phyloP scores from a whole-genome alignment of 2,888 invertebrate species.

The Cosmia trapezina region DNA sequence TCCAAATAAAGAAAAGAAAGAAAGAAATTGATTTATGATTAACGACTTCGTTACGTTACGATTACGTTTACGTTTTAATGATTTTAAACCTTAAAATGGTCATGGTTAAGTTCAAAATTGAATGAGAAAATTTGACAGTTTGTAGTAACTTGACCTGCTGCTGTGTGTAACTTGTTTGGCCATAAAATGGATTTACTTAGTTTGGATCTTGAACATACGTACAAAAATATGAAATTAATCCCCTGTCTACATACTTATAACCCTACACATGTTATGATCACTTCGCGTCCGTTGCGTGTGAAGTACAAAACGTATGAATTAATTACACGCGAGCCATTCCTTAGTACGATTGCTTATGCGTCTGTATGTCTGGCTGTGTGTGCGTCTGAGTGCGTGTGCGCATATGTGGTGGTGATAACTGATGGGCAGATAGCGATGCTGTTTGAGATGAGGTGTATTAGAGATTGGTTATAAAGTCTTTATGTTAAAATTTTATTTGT shows the following conservation, averaged over 20 bases:
- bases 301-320: constrained; percentile 85
- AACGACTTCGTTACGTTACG: no score
- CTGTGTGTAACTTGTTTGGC: no score
- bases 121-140: no score
- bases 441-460: constrained; percentile 18
- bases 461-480: constrained; percentile 26
- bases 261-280: constrained; percentile 78
- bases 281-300: constrained; percentile 79
- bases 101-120: no score
- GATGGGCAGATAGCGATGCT: constrained; percentile 47
- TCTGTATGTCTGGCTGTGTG: constrained; percentile 19
- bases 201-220: no score
- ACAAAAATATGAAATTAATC: no score
- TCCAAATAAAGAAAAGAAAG: no score
- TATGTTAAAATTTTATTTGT: constrained; percentile 17
- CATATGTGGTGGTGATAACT: constrained; percentile 50
- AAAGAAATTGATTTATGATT: no score
- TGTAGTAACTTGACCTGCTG: no score
- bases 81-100: no score
- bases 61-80: no score
- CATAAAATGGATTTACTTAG: no score
- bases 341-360: constrained; percentile 57
- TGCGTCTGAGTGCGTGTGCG: background rate
- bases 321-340: constrained; percentile 76
- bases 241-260: constrained; percentile 22